These are phyloP conservation scores for Nothobranchius kuhntae DNA, from an alignment of 2,113 vertebrate genomes.

Conservation along the genomic window DNA sequence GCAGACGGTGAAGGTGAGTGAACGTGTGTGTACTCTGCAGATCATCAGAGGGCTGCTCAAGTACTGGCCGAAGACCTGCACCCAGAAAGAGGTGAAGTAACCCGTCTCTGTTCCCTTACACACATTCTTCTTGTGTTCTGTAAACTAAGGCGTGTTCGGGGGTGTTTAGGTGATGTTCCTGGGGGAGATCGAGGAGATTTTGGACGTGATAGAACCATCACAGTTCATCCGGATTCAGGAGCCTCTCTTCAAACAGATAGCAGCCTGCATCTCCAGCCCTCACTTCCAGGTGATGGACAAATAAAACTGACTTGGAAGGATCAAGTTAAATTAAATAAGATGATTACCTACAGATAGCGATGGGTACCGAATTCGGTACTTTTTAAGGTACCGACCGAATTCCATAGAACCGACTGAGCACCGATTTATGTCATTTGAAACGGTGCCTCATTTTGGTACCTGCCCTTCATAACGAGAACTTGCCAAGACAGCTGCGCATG, in stretches of 20 bases:
- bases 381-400: too few relatives aligned
- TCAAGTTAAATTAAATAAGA: neutral
- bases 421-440: too few relatives aligned
- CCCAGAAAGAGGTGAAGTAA: slow-evolving; percentile 89
- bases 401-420: too few relatives aligned
- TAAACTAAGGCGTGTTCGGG: neutral
- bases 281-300: slow-evolving; percentile 86
- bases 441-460: too few relatives aligned
- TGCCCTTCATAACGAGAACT: too few relatives aligned
- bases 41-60: slow-evolving; percentile 91
- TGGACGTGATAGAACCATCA: slow-evolving; percentile 91
- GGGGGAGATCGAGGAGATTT: slow-evolving; percentile 91
- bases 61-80: slow-evolving; percentile 95
- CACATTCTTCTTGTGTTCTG: neutral
- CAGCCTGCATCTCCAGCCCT: slow-evolving; percentile 90
- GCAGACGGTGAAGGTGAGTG: neutral
- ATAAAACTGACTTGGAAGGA: neutral
- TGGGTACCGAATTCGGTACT: too few relatives aligned
- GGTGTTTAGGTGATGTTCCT: slow-evolving; percentile 88
- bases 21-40: slow-evolving; percentile 61
- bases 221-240: slow-evolving; percentile 92
- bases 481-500: too few relatives aligned
- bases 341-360: neutral
- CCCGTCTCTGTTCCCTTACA: too few relatives aligned
- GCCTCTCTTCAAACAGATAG: slow-evolving; percentile 90